Evolutionary conservation across 2,797 vertebrate genomes (phyloP), one percentile per base, ranked within the genome.

Genomic region (Iguana delicatissima): DNA sequence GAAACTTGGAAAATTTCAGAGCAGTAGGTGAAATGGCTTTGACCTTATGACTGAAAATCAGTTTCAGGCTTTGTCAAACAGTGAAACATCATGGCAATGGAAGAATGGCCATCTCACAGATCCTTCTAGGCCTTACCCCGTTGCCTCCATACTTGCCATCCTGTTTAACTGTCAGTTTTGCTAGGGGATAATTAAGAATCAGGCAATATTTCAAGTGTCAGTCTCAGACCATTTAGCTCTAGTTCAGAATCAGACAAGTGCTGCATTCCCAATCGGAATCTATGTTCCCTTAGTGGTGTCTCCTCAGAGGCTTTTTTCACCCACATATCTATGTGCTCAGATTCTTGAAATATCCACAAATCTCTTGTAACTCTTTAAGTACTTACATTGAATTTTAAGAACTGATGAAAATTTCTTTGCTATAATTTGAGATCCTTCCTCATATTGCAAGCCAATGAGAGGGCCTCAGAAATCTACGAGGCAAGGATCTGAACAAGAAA

Each of bases 361-460:
- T 7, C 92, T 92, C 93, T 95, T 93, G 92, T 89, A 92, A 93
- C 85, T 91, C 93, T 94, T 95, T 92, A 95, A 93, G 93, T 91
- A 94, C 77, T 95, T 42, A 82, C 4, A 14, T 94, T 90, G 88
- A 96, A 90, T 87, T 77, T 90, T 79, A 89, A 32, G 87, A 96
- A 84, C 74, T 84, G 92, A 94, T 96, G 95, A 95, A 95, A 92
- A 96, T 92, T 95, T 96, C 91, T 94, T 88, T 95, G 94, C 91
- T 95, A 96, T 96, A 72, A 91, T 32, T 86, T 92, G 64, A 88
- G 24, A 89, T 92, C 81, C 85, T 59, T 83, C 74, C 92, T 77
- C 80, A 7, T 89, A 87, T 89, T 92, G 88, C 93, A 93, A 96
- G 92, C 93, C 72, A 89, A 90, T 88, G 85, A 52, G 83, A 93